Evolutionary conservation across 2,113 vertebrate genomes (phyloP).

Genomic region (Shinisaurus crocodilurus): DNA sequence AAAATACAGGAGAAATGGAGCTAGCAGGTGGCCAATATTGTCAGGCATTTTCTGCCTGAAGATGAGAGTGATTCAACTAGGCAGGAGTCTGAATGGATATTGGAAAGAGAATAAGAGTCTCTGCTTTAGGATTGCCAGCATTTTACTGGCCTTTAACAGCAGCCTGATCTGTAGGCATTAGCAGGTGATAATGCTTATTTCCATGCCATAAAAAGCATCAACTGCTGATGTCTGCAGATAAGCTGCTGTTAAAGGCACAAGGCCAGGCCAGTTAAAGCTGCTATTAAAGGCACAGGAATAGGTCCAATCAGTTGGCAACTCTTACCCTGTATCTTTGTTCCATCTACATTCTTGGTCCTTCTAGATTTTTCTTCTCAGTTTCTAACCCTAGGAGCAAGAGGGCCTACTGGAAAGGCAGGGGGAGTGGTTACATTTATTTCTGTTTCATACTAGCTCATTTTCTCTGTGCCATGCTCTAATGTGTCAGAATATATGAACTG

Average conservation of each 20-base stretch:
- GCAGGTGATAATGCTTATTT: background rate
- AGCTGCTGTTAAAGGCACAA: background rate
- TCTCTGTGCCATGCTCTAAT: background rate
- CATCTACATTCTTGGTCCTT: background rate
- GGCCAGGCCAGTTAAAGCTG: background rate
- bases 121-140: background rate
- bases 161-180: background rate
- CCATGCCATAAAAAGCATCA: background rate
- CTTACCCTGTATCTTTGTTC: background rate
- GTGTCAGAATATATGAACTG: background rate
- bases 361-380: background rate
- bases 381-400: background rate
- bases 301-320: too few species aligned
- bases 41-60: background rate
- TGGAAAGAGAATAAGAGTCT: background rate
- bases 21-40: background rate
- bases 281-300: background rate
- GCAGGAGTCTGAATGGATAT: background rate
- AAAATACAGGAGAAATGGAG: background rate
- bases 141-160: background rate
- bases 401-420: background rate
- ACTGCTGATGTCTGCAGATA: background rate
- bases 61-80: background rate
- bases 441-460: background rate
- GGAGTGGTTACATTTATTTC: background rate